Evolutionary conservation across 2,888 invertebrate species (phyloP), one percentile per base, ranked within the genome.

Genomic region (Cryptocephalus primarius): DNA sequence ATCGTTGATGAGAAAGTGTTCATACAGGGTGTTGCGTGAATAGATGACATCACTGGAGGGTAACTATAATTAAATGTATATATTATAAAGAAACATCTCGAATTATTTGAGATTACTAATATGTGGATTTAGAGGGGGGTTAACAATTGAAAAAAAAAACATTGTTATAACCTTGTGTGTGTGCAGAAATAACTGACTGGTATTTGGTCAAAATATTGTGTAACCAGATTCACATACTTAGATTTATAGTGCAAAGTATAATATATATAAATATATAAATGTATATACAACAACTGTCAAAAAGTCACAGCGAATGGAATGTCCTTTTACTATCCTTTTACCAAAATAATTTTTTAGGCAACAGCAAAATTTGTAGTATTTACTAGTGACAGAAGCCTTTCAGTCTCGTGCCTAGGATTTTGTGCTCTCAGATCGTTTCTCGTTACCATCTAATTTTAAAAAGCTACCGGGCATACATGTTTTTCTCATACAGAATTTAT

Each of bases 201-300:
- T 54, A 52, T 53, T 48, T 51, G 22, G 22, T 36, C 36, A 36
- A 56, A 44, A 54, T 44, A 47, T 48, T 50, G 44, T 50, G 50
- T 55, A 55, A 55, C 55, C 48, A 43, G 45, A 48, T 48, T 36
- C 55, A 55, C 55, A 52, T 44, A 49, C 12, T 44, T 52, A 48
- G 51, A 48, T 51, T 48, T 42, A 46, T 45, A 50, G 55, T 56
- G 57, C 54, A 57, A 54, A 56, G 48, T 36, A 36, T 40, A 43
- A 39, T 51, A 54, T 49, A 50, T 51, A 51, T 56, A 56, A 50
- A 52, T 54, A 54, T 56, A 12, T 9, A 43, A 36, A 38, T 43
- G 31, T 43, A 33, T 43, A 38, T 36, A 31, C 36, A 33, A 43
- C 12, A 43, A 14, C 10, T n/a, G 34, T 42, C 34, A 22, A 22